Evolutionary conservation across 1,140 invertebrate genomes (phyloP), one percentile per base, ranked within the genome.

Genomic region (Branchinecta lindahli): DNA sequence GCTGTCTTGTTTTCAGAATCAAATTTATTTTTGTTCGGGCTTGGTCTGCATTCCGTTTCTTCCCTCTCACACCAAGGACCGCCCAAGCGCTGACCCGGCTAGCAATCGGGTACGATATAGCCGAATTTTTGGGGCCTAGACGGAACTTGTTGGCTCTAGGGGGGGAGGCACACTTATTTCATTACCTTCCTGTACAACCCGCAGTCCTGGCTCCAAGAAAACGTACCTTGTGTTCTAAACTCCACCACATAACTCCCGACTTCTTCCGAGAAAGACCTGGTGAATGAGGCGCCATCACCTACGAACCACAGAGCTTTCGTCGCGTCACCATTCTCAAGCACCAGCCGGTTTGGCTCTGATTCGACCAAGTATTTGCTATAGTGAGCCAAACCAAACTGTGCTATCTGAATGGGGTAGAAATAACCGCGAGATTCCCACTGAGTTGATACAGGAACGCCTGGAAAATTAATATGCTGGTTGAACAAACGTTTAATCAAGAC

Each of bases 391-490:
- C 92, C 96, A 79, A 94, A 99, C 79, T 99, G 96, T 7, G 95
- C 94, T 73, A 99, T 96, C 83, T 99, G 96, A 3, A 96, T 98
- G 0, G 96, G 94, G 82, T 99, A 99, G 78, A 88, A 95, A 79
- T 98, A 97, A 0, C 94, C 95, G 46, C 72, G 71, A 8, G 78
- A 72, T 45, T 93, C 89, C 95, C 95, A 98, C 77, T 98, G 95
- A 0, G 88, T 94, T 3, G 92, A 95, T 47, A 98, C 86, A 0
- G 95, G 93, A 8, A 96, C 92, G 70, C 91, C 84, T 85, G 74
- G 6, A 76, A 73, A 66, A 66, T 33, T 1, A 33, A 5, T 33
- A 33, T 33, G 33, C 33, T 1, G 33, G 5, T 33, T 33, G 33
- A 33, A 33, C 33, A 33, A 33, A 33, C 1, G 33, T 33, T 33